These are phyloP conservation scores for Drosophila phalerata DNA, from an alignment of 2,888 invertebrate genomes.

Conservation along the genomic window DNA sequence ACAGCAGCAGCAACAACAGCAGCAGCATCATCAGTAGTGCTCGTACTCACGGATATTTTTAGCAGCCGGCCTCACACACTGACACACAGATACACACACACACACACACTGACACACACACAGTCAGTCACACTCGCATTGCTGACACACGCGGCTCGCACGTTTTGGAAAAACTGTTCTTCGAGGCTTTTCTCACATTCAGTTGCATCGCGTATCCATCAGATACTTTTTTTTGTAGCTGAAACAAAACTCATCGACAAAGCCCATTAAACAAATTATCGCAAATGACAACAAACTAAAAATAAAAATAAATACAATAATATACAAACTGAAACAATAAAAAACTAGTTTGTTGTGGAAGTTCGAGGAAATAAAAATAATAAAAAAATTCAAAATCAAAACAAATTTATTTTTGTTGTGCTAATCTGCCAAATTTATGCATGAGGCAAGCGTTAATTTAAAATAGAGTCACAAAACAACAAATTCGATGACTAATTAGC, in stretches of 20 bases:
- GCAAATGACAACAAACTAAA: conserved; percentile 31
- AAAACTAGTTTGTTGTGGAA: conserved; percentile 46
- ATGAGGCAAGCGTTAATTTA: conserved; percentile 64
- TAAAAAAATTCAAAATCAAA: conserved; percentile 51
- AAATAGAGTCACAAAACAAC: conserved; percentile 54
- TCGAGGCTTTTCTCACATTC: conserved; percentile 56
- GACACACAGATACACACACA: conserved; percentile 9
- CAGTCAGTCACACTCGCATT: conserved; percentile 41
- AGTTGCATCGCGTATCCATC: conserved; percentile 46
- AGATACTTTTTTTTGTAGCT: conserved; percentile 33
- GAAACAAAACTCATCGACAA: conserved; percentile 9
- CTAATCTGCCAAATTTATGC: conserved; percentile 67
- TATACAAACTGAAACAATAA: conserved; percentile 16
- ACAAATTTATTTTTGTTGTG: conserved; percentile 56
- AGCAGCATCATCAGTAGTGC: conserved; percentile 28
- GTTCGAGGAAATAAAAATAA: conserved; percentile 62
- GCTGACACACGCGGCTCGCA: conserved; percentile 77
- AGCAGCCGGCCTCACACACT: conserved; percentile 70
- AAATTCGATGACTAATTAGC: conserved; percentile 71
- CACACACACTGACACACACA: conserved; percentile 26
- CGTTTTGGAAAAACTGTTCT: conserved; percentile 69
- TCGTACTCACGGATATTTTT: conserved; percentile 78
- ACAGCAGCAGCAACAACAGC: conserved; percentile 31
- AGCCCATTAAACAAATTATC: conserved; percentile 5
- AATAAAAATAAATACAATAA: conserved; percentile 27